Percentiles rank a stretch among this genome's conserved stretches.
Evolutionary conservation across 2,113 vertebrate species (phyloP).

Genomic region (Calyptomena viridis): DNA sequence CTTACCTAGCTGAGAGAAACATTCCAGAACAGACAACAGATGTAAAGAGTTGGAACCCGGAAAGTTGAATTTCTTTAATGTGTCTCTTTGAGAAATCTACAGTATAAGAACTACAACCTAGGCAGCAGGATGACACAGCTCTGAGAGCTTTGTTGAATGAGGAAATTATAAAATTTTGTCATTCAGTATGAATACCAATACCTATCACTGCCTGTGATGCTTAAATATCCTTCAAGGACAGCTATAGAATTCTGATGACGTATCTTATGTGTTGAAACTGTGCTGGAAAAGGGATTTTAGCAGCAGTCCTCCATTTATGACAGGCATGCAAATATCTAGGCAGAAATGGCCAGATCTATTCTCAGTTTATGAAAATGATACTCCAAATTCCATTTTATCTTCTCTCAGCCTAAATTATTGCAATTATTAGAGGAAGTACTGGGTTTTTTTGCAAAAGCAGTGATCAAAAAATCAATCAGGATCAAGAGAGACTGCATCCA

Average conservation of each 20-base stretch:
- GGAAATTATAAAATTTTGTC: neutral
- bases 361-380: neutral
- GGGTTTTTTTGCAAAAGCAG: neutral
- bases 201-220: neutral
- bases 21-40: neutral
- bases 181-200: neutral
- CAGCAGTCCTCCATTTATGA: neutral
- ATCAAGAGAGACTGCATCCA: neutral
- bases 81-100: neutral
- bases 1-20: neutral
- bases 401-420: neutral
- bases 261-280: neutral
- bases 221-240: neutral
- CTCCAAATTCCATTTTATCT: neutral
- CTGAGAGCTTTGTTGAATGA: neutral
- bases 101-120: neutral
- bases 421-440: neutral
- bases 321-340: neutral
- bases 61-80: neutral
- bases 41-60: neutral
- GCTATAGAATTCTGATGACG: neutral
- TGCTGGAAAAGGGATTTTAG: neutral
- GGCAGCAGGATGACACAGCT: neutral
- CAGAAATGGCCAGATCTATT: neutral
- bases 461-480: neutral